Conservation (phyloP, 2,113 vertebrate genomes). For the Tupaia chinensis region DNA sequence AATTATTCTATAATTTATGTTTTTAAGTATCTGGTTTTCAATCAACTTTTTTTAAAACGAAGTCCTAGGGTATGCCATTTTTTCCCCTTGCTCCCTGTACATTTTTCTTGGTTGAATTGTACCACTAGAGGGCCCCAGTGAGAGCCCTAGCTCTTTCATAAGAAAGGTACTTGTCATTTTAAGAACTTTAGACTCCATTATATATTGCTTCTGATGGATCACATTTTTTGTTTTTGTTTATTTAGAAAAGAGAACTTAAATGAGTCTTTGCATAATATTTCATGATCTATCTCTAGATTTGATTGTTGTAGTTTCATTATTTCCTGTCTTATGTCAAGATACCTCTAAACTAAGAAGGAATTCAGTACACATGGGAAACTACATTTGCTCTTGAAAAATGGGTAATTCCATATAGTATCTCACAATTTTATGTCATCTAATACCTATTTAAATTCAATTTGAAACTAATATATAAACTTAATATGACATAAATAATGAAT, state of each 20-base stretch:
- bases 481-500: background rate
- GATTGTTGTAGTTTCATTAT: background rate
- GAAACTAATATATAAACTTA: background rate
- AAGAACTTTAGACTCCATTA: background rate
- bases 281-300: background rate
- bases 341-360: background rate
- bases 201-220: background rate
- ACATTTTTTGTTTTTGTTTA: background rate
- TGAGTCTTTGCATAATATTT: background rate
- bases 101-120: slow-evolving; percentile 11
- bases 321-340: background rate
- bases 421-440: background rate
- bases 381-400: background rate
- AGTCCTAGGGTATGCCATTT: background rate
- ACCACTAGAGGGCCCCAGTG: slow-evolving; percentile 75
- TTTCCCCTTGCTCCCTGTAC: background rate
- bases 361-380: background rate
- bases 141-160: background rate
- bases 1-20: background rate
- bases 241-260: background rate
- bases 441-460: background rate
- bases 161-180: slow-evolving; percentile 15
- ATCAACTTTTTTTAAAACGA: slow-evolving; percentile 13
- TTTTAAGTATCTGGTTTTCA: slow-evolving; percentile 4
- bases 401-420: background rate